Conservation (phyloP, 2,888 invertebrate genomes). For the Rapana venosa region DNA sequence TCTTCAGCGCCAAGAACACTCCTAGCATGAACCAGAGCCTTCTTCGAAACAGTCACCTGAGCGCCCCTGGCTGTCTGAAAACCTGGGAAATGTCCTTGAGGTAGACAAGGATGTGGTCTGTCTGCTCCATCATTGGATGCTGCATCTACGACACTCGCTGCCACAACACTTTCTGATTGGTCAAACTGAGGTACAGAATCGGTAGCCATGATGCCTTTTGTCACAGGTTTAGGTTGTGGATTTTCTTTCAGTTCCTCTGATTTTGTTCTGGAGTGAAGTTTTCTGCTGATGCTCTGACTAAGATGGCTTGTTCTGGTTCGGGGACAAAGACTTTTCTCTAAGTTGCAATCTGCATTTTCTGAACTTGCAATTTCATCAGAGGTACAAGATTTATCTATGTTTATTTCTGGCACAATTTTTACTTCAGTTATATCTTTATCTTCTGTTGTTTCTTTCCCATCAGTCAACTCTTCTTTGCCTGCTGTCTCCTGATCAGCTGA, state of each 20-base stretch:
- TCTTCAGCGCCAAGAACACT: constrained; percentile 8
- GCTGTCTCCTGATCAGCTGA: not conserved
- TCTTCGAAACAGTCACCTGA: constrained; percentile 8
- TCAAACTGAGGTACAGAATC: not conserved
- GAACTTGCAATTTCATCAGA: not conserved
- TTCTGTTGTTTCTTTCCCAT: too few relatives aligned
- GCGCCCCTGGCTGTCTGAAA: constrained; percentile 37
- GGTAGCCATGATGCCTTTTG: not conserved
- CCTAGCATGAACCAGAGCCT: constrained; percentile 9
- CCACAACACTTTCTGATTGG: not conserved
- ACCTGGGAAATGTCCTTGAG: not conserved
- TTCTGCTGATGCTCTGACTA: not conserved
- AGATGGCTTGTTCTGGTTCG: not conserved
- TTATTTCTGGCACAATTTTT: not conserved
- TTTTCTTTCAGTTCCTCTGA: not conserved
- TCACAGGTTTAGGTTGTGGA: not conserved
- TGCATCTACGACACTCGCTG: not conserved
- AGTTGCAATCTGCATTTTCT: not conserved
- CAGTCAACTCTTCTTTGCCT: not conserved
- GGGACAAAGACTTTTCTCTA: not conserved
- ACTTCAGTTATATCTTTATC: not conserved
- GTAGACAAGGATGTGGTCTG: not conserved
- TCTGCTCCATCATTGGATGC: not conserved
- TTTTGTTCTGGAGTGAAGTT: not conserved
- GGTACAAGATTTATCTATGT: not conserved